Percentiles rank a stretch among this genome's conserved stretches.
phyloP scores from a whole-genome alignment of 2,113 vertebrate genomes.

The Dermatemys mawii region DNA sequence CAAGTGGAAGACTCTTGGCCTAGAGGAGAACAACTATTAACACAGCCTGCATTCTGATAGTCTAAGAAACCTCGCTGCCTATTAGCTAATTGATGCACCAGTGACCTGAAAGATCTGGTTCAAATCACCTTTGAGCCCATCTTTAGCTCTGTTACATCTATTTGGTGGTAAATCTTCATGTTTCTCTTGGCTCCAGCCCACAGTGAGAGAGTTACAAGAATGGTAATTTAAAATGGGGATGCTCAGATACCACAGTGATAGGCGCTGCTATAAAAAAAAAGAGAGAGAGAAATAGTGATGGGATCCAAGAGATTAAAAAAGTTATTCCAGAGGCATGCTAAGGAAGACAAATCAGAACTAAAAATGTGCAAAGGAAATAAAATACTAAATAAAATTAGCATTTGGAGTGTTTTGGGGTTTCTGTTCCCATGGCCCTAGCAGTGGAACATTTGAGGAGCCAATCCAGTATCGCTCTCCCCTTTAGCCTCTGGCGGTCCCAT shows the following conservation, averaged over 20 bases:
- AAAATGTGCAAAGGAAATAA: slow-evolving; percentile 33
- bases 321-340: not conserved
- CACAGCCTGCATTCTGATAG: not conserved
- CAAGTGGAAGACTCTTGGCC: not conserved
- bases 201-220: slow-evolving; percentile 1
- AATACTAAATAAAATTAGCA: not conserved
- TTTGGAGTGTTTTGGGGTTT: not conserved
- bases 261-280: not conserved
- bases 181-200: not conserved
- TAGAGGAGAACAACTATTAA: slow-evolving; percentile 8
- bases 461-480: not conserved
- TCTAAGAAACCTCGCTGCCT: not conserved
- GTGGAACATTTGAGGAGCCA: not conserved
- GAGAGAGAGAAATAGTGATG: not conserved
- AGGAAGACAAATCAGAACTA: not conserved
- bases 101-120: slow-evolving; percentile 22
- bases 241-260: not conserved
- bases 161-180: slow-evolving; percentile 29
- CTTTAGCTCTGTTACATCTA: slow-evolving; percentile 1
- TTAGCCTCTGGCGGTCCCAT: not conserved
- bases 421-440: not conserved
- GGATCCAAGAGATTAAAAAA: not conserved
- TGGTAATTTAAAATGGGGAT: not conserved
- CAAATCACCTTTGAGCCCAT: slow-evolving; percentile 26
- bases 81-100: slow-evolving; percentile 14